A percentile compares a stretch with the other conserved stretches of the same genome.
These are phyloP conservation scores for Aegotheles bennettii DNA, from an alignment of 2,113 vertebrate genomes.

Conservation along the genomic window DNA sequence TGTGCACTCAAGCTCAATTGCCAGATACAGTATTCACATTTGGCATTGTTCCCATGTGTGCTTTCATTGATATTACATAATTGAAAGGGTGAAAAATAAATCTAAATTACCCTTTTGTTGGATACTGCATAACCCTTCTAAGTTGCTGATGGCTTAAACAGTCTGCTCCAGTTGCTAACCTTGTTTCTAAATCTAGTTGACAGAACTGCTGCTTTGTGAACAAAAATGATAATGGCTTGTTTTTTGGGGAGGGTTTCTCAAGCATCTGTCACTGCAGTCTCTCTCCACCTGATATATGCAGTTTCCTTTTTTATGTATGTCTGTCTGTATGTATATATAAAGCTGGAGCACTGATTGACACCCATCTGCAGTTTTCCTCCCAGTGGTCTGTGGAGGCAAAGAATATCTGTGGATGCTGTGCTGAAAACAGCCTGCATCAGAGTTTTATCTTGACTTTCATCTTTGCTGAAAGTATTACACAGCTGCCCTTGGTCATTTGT, in stretches of 20 bases:
- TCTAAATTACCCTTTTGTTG: not conserved
- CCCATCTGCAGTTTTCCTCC: not conserved
- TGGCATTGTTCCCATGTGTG: not conserved
- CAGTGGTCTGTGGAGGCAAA: not conserved
- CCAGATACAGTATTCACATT: slow-evolving; percentile 5
- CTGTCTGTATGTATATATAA: not conserved
- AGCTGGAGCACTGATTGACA: not conserved
- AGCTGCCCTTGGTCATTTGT: not conserved
- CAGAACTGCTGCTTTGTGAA: not conserved
- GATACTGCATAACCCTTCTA: not conserved
- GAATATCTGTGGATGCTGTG: not conserved
- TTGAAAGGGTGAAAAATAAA: slow-evolving; percentile 40
- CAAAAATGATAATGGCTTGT: not conserved
- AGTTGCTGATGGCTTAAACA: not conserved
- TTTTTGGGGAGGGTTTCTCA: not conserved
- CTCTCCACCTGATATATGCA: not conserved
- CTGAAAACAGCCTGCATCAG: not conserved
- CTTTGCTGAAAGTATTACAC: not conserved
- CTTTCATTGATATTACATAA: slow-evolving; percentile 34
- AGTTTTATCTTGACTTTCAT: not conserved
- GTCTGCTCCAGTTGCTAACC: not conserved
- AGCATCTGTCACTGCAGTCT: not conserved
- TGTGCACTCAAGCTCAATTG: not conserved
- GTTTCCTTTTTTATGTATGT: not conserved
- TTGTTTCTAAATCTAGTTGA: not conserved